phyloP scores from a whole-genome alignment of 2,113 vertebrate species.

The Pardalotus punctatus region DNA sequence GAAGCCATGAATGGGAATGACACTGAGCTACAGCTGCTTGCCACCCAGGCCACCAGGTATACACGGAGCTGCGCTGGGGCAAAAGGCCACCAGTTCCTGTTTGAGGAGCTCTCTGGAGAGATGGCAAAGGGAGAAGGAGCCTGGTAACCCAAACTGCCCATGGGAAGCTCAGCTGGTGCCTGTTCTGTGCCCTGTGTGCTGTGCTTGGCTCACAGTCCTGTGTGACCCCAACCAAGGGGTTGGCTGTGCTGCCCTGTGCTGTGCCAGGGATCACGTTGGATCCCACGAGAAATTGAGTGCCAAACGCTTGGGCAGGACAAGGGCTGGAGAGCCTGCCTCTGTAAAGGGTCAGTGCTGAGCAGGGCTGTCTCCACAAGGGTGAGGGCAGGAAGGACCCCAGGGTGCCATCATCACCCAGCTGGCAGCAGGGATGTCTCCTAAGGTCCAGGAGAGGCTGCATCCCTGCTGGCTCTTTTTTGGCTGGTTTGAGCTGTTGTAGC shows the following conservation, averaged over 20 bases:
- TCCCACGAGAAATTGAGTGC: background rate
- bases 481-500: background rate
- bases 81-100: background rate
- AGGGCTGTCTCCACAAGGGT: background rate
- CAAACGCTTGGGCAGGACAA: background rate
- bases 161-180: background rate
- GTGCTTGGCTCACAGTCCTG: background rate
- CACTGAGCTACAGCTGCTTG: slow-evolving; percentile 69
- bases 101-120: background rate
- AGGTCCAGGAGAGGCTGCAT: background rate
- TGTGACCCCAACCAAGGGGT: too few species aligned
- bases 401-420: background rate
- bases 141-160: background rate
- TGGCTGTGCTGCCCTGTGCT: background rate
- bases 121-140: background rate
- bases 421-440: background rate
- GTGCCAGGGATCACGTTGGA: accelerated
- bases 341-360: background rate
- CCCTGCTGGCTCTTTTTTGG: background rate
- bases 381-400: too few species aligned
- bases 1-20: slow-evolving; percentile 69
- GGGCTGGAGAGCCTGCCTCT: background rate
- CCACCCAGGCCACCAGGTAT: slow-evolving; percentile 87
- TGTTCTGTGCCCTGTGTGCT: background rate
- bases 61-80: background rate